phyloP scores from a whole-genome alignment of 1,140 invertebrate genomes.

The Bilobella aurantiaca region DNA sequence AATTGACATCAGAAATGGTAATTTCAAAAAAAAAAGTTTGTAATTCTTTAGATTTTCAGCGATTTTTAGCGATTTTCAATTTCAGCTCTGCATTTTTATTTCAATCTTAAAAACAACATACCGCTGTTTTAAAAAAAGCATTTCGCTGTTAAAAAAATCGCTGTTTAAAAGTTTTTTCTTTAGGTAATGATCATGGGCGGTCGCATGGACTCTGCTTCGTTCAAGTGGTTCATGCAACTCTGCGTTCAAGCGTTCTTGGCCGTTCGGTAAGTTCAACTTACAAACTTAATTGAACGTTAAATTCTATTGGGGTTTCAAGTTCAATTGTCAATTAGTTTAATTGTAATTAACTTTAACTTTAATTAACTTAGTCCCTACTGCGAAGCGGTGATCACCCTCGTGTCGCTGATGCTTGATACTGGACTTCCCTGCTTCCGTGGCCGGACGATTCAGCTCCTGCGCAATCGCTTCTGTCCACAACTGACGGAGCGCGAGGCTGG shows the following conservation, averaged over 20 bases:
- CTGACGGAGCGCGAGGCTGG: conserved; percentile 89
- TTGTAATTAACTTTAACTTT: too few relatives aligned
- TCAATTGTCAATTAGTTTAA: too few relatives aligned
- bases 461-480: conserved; percentile 76
- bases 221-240: conserved; percentile 94
- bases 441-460: conserved; percentile 89
- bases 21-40: neutral
- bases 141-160: too few relatives aligned
- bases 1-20: conserved; percentile 72
- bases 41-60: too few relatives aligned
- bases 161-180: neutral
- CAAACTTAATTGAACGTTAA: too few relatives aligned
- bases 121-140: too few relatives aligned
- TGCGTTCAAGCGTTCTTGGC: conserved; percentile 95
- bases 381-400: conserved; percentile 91
- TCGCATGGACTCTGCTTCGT: conserved; percentile 91
- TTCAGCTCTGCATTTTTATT: too few relatives aligned
- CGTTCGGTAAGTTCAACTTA: conserved; percentile 57
- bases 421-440: conserved; percentile 98
- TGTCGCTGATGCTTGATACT: conserved; percentile 96
- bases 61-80: too few relatives aligned
- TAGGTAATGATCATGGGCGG: conserved; percentile 88
- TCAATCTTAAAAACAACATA: too few relatives aligned
- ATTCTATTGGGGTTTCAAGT: too few relatives aligned
- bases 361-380: conserved; percentile 94